A percentile compares a stretch with the other conserved stretches of the same genome.
phyloP scores from a whole-genome alignment of 2,888 invertebrate species.

The Drosophila atroscutellata region DNA sequence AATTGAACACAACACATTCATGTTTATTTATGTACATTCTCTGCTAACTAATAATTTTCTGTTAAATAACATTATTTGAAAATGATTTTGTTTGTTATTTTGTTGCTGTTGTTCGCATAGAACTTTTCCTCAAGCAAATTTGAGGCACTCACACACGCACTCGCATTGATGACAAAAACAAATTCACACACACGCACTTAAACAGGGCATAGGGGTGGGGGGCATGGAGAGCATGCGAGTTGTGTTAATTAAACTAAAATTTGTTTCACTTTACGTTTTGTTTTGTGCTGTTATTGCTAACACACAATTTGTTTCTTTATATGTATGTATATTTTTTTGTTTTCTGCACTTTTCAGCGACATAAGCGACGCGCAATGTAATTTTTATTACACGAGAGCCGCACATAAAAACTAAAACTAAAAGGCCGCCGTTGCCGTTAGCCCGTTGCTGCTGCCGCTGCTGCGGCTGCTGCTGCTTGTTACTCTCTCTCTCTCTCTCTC shows the following conservation, averaged over 20 bases:
- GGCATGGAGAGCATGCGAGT: slow-evolving; percentile 6
- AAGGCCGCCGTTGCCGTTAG: slow-evolving; percentile 72
- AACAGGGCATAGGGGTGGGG: slow-evolving; percentile 4
- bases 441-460: slow-evolving; percentile 53
- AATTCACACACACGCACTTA: slow-evolving; percentile 21
- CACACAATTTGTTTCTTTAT: slow-evolving; percentile 48
- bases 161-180: slow-evolving; percentile 25
- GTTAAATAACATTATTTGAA: slow-evolving; percentile 27
- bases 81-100: slow-evolving; percentile 31
- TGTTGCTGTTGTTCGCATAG: slow-evolving; percentile 19
- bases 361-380: slow-evolving; percentile 77
- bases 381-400: slow-evolving; percentile 80
- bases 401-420: slow-evolving; percentile 76
- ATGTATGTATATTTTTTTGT: slow-evolving; percentile 37
- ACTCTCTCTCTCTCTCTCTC: slow-evolving; percentile 33
- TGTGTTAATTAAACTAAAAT: slow-evolving; percentile 46
- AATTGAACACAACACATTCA: not conserved
- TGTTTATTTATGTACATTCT: slow-evolving; percentile 4
- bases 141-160: slow-evolving; percentile 21
- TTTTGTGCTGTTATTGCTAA: slow-evolving; percentile 42
- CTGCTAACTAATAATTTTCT: slow-evolving; percentile 6
- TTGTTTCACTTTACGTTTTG: slow-evolving; percentile 36
- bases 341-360: slow-evolving; percentile 58
- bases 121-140: slow-evolving; percentile 38
- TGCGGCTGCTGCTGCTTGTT: slow-evolving; percentile 30